Evolutionary conservation across 2,888 invertebrate genomes (phyloP).

Genomic region (Tipula confusa): DNA sequence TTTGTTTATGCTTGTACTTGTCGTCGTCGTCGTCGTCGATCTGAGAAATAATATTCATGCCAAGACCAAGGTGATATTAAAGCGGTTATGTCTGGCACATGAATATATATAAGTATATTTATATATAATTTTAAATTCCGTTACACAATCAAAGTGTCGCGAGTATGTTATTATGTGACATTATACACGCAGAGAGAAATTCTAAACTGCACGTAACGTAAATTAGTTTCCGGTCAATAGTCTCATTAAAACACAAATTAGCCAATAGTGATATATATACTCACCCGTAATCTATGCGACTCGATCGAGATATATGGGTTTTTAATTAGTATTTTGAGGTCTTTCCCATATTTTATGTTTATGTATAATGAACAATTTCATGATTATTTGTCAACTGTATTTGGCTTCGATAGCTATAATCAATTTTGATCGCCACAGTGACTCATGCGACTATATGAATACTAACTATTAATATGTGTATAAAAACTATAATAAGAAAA

Average conservation of each 20-base stretch:
- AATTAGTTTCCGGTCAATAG: background rate
- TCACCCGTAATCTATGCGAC: background rate
- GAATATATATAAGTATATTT: background rate
- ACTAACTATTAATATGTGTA: background rate
- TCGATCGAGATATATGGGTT: background rate
- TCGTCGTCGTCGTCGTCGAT: background rate
- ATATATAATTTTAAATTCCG: background rate
- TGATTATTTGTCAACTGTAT: background rate
- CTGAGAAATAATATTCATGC: slow-evolving; percentile 33
- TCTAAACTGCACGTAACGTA: background rate
- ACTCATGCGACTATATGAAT: background rate
- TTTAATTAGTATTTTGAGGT: background rate
- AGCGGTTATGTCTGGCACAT: slow-evolving; percentile 21
- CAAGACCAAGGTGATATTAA: slow-evolving; percentile 35
- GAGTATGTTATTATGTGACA: background rate
- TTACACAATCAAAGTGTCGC: background rate
- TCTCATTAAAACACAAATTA: background rate
- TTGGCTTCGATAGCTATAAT: background rate
- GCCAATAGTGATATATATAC: background rate
- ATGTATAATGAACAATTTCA: background rate
- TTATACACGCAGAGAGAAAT: background rate
- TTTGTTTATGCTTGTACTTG: too few species aligned
- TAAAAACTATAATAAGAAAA: background rate
- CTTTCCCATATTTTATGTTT: background rate
- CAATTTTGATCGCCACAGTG: background rate